These are phyloP conservation scores for Leucoptera coffeella DNA, from an alignment of 2,888 invertebrate genomes.

Conservation along the genomic window DNA sequence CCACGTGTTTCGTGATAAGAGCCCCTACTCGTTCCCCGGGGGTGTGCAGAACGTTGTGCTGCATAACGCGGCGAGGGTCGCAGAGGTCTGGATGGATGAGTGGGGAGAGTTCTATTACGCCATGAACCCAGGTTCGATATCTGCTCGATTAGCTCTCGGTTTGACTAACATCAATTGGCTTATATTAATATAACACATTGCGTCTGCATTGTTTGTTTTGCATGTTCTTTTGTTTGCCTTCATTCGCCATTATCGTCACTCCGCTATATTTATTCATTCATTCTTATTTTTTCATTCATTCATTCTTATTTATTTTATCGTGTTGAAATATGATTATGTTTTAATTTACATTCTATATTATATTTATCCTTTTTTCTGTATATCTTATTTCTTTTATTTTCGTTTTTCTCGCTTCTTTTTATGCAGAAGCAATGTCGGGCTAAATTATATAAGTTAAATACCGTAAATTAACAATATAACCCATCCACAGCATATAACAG, in stretches of 20 bases:
- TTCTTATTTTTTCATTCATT: conserved; percentile 11
- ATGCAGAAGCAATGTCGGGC: conserved; percentile 53
- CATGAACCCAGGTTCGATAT: conserved; percentile 90
- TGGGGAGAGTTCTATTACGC: conserved; percentile 99
- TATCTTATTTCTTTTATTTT: conserved; percentile 6
- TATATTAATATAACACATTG: conserved; percentile 17
- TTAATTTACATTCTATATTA: too few species aligned
- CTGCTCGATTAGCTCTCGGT: conserved; percentile 5
- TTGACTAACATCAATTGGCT: conserved; percentile 13
- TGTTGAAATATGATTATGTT: conserved; percentile 6
- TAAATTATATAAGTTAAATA: too few species aligned
- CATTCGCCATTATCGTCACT: too few species aligned
- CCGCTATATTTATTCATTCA: too few species aligned
- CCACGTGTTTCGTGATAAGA: conserved; percentile 96
- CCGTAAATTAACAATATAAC: too few species aligned
- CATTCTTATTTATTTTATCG: conserved; percentile 4
- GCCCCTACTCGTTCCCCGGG: conserved; percentile 98
- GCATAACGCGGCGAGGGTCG: conserved; percentile 96
- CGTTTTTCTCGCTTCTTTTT: conserved; percentile 8
- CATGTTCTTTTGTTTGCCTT: too few species aligned
- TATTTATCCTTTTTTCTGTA: too few species aligned
- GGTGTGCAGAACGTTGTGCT: conserved; percentile 95
- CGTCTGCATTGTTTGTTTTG: conserved; percentile 24
- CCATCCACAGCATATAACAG: too few species aligned
- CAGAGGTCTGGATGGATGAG: conserved; percentile 99